Base-by-base conservation (phyloP, 2,888 invertebrate species). In the Oegoconia quadripuncta region DNA sequence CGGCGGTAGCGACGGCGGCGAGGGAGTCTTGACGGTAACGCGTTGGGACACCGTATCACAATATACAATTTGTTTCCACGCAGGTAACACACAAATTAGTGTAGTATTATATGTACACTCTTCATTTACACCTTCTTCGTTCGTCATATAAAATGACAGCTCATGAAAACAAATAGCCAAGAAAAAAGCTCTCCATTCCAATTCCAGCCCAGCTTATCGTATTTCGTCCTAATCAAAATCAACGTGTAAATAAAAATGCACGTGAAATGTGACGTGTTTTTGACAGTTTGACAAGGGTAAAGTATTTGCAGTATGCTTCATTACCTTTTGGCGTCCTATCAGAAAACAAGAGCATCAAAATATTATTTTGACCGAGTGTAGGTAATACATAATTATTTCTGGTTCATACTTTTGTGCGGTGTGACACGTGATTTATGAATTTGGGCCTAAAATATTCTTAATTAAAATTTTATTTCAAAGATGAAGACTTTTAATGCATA, bases 221-320 rank as follows among this genome's bases (percentile, higher is more conserved):
- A 43, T 57, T 51, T 46, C 51, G 55, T 67, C 59, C 64, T 70
- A 68, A 80, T 60, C 59, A 59, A 46, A 68, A 63, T 64, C 54
- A 75, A 78, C 76, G 71, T 67, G 50, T 70, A 73, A 72, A 69
- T 20, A 16, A 71, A 73, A 70, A 73, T 65, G 63, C 61, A 64
- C 59, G 67, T 65, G 60, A 71, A 76, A 73, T 78, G 75, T 84
- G 80, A 82, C 73, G 72, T 82, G 80, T 64, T 74, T 75, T 59
- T 81, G 86, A 82, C 83, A 80, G 74, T 58, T 71, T 84, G 84
- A 84, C 76, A 69, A 56, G 84, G 86, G 86, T 84, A 68, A 68
- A 72, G 78, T 75, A 72, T 76, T 71, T 55, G 64, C 56, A 62
- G 68, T 60, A 75, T 70, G 76, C 80, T 81, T 83, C 79, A 81